Base-by-base conservation (phyloP, 2,113 vertebrate species). In the Bombycilla garrulus region DNA sequence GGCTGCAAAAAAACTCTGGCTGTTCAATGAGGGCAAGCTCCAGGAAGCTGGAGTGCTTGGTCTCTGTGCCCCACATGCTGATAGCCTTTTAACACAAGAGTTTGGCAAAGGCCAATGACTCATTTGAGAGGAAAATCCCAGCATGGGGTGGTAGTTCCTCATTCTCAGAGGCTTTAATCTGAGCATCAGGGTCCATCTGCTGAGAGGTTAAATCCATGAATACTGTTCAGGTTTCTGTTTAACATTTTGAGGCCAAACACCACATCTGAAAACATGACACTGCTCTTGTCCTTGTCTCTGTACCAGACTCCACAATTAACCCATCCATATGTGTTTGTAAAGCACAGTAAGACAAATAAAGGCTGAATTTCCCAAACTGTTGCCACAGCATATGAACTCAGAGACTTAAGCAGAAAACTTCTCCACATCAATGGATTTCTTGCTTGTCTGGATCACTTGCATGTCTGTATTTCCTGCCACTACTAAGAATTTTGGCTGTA, bases 381-480 rank as follows among this genome's bases (percentile, higher is more conserved):
- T 36, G 54, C 56, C 80, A 35, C 69, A 67, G 50, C 33, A 47
- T 57, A 58, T 53, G 60, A 87, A 81, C 12, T 79, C 35, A 26
- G 1, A 73, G 70, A 86, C 51, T 90, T 66, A 51, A 71, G 58
- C 31, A 14, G n/a, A 82, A 92, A 94, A 92, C 36, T 60, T 83
- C 77, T 77, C 77, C 87, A 78, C 60, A 79, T 92, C 87, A 91
- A 45, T 60, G 38, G 42, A 77, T 90, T 71, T 58, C 82, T 91
- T 67, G 60, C 80, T 86, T 93, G 69, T 66, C 33, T 62, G 84
- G 81, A 86, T 66, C 64, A 47, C 72, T 91, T 50, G 25, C 45
- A 50, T 36, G 72, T 53, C 81, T 93, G 82, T 50, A 79, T 93
- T 91, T 94, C 91, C 82, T 89, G 82, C 38, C 0, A 0, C 85